phyloP scores from a whole-genome alignment of 2,888 invertebrate species.

The Suillia variegata region DNA sequence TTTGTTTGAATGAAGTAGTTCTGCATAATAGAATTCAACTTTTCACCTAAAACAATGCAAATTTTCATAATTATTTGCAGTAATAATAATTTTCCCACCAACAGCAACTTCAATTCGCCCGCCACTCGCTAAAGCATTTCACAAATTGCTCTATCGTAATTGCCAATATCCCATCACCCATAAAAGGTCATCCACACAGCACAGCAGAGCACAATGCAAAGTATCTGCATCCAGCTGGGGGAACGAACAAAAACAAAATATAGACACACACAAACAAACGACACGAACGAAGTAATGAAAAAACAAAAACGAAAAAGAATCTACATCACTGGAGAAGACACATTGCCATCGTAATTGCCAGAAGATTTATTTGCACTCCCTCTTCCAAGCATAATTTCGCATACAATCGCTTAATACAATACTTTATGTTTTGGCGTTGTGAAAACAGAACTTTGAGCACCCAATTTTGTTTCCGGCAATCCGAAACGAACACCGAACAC shows the following conservation, averaged over 20 bases:
- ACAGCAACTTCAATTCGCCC: not conserved
- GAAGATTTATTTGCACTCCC: conserved; percentile 47
- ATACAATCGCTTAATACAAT: not conserved
- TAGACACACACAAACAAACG: not conserved
- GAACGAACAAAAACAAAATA: too few species aligned
- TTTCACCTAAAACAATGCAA: too few species aligned
- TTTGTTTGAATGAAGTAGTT: too few species aligned
- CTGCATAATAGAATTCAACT: too few species aligned
- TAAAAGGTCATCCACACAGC: conserved; percentile 30
- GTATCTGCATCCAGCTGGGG: conserved; percentile 4
- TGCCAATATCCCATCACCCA: conserved; percentile 31
- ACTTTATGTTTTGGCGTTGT: not conserved
- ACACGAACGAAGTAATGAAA: not conserved
- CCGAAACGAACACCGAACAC: not conserved
- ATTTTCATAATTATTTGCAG: too few species aligned
- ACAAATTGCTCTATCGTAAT: conserved; percentile 29
- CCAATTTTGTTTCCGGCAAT: not conserved
- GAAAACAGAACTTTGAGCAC: not conserved
- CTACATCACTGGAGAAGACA: not conserved
- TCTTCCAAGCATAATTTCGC: not conserved
- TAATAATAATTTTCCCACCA: not conserved
- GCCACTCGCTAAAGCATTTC: too few species aligned
- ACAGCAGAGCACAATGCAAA: not conserved
- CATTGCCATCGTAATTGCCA: conserved; percentile 35
- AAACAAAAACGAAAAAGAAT: not conserved